phyloP scores from a whole-genome alignment of 1,140 invertebrate genomes.

The Chymomyza costata region DNA sequence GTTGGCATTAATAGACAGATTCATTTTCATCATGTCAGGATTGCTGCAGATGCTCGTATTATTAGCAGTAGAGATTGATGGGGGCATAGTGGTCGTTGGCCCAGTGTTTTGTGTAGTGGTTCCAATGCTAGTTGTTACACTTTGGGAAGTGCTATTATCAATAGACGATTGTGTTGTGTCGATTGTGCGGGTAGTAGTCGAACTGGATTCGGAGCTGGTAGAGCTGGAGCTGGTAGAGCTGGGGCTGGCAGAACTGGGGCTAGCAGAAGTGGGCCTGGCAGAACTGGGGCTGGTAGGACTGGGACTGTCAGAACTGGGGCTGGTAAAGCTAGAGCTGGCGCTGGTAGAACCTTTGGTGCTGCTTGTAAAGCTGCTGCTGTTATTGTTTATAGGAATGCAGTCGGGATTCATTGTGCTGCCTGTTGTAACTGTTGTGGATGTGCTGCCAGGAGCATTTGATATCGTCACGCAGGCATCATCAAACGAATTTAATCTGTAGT shows the following conservation, averaged over 20 bases:
- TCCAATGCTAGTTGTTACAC: background rate
- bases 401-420: conserved; percentile 37
- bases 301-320: no score
- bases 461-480: conserved; percentile 18
- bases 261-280: no score
- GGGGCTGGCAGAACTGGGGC: no score
- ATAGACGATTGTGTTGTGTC: background rate
- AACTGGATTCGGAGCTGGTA: background rate
- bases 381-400: conserved; percentile 30
- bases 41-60: conserved; percentile 25
- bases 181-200: background rate
- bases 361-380: background rate
- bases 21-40: conserved; percentile 44
- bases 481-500: background rate
- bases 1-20: conserved; percentile 53
- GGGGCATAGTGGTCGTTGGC: background rate
- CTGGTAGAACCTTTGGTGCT: background rate
- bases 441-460: background rate
- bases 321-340: background rate
- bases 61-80: background rate
- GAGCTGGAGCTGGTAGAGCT: no score
- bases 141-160: background rate
- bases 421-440: background rate
- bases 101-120: background rate
- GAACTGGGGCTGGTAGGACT: background rate